phyloP scores from a whole-genome alignment of 1,140 invertebrate genomes.

The Lethrus apterus region DNA sequence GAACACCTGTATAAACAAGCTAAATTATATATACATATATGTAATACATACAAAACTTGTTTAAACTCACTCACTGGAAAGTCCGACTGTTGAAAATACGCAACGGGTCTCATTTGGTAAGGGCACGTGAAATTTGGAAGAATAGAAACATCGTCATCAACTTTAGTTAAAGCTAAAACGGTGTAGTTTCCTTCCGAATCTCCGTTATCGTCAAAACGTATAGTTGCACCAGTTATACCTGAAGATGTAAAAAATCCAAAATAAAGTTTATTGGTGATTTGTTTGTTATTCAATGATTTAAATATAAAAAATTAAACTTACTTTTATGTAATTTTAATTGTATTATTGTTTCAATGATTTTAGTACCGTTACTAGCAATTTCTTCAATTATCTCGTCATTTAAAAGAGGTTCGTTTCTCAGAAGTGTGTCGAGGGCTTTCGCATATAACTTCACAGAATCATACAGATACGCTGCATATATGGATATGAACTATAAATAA shows the following conservation, averaged over 20 bases:
- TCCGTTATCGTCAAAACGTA: slow-evolving; percentile 84
- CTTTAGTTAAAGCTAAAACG: slow-evolving; percentile 68
- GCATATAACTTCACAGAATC: slow-evolving; percentile 93
- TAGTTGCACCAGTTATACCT: slow-evolving; percentile 89
- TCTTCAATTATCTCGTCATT: slow-evolving; percentile 57
- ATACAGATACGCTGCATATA: slow-evolving; percentile 93
- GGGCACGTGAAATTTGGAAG: slow-evolving; percentile 58
- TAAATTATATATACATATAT: slow-evolving; percentile 5
- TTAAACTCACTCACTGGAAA: slow-evolving; percentile 65
- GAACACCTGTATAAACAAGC: no score
- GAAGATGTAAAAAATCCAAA: slow-evolving; percentile 2
- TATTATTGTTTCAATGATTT: slow-evolving; percentile 73
- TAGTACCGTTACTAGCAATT: slow-evolving; percentile 67
- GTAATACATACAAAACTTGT: slow-evolving; percentile 21
- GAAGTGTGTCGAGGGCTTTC: slow-evolving; percentile 67
- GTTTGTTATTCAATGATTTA: slow-evolving; percentile 2
- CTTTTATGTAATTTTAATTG: slow-evolving; percentile 65
- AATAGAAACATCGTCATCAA: slow-evolving; percentile 33
- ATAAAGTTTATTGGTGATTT: neutral
- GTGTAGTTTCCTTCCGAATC: slow-evolving; percentile 97
- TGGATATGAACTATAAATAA: slow-evolving; percentile 70
- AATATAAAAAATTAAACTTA: slow-evolving; percentile 43
- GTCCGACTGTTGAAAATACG: slow-evolving; percentile 57
- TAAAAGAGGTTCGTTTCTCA: slow-evolving; percentile 51
- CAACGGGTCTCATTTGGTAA: slow-evolving; percentile 72